A percentile compares a stretch with the other conserved stretches of the same genome.
Evolutionary conservation across 2,113 vertebrate species (phyloP).

Genomic region (Catharus bicknelli): DNA sequence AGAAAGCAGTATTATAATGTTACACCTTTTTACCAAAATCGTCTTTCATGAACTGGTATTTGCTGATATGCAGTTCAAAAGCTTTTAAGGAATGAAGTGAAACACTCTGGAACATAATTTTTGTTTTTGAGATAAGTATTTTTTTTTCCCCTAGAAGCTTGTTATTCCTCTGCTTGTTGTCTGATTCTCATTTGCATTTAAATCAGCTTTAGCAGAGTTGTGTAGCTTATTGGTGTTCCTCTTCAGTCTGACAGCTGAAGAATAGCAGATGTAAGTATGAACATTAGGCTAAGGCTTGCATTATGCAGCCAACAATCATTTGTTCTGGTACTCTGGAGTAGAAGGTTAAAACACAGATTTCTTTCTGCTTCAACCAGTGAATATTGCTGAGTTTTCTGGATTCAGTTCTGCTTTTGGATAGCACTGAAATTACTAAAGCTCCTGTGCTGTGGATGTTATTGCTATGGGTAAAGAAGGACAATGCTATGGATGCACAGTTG

Average conservation of each 20-base stretch:
- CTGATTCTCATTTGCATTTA: background rate
- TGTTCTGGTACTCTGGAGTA: background rate
- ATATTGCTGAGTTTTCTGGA: background rate
- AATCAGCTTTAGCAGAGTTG: background rate
- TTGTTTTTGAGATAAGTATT: background rate
- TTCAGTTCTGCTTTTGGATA: background rate
- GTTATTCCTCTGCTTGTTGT: background rate
- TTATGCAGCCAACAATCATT: background rate
- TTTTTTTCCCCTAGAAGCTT: background rate
- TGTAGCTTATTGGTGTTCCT: background rate
- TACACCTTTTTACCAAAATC: background rate
- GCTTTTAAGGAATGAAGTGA: background rate
- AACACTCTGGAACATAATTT: background rate
- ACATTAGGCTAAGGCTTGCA: background rate
- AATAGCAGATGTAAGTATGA: background rate
- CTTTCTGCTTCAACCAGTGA: background rate
- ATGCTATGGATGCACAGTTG: background rate
- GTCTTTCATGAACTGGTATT: background rate
- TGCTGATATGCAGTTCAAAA: background rate
- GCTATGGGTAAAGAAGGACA: background rate
- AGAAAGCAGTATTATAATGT: background rate
- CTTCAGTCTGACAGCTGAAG: conserved; percentile 27
- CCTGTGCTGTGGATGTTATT: background rate
- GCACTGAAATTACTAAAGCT: background rate
- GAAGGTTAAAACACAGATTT: background rate